These are phyloP conservation scores for Anoura caudifer DNA, from an alignment of 2,113 vertebrate species.

Conservation along the genomic window DNA sequence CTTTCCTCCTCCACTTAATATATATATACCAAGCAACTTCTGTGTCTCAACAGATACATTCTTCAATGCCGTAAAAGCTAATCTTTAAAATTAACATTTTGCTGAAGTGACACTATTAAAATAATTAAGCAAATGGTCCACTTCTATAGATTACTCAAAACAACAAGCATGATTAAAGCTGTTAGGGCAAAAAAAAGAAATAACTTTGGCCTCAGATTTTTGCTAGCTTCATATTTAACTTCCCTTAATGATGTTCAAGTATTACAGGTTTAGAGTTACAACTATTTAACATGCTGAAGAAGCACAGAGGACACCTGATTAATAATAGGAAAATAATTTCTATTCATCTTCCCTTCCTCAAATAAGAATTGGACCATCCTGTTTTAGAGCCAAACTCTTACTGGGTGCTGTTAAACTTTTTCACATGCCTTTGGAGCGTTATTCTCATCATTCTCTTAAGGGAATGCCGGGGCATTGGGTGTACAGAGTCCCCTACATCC, in stretches of 20 bases:
- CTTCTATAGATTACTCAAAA: slow-evolving; percentile 35
- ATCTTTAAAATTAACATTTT: slow-evolving; percentile 34
- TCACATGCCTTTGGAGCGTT: background rate
- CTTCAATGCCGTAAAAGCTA: slow-evolving; percentile 34
- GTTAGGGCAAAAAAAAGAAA: slow-evolving; percentile 26
- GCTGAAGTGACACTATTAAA: slow-evolving; percentile 21
- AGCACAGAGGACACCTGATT: background rate
- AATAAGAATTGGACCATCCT: slow-evolving; percentile 5
- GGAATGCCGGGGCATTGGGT: background rate
- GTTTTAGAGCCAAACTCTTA: background rate
- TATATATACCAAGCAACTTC: background rate
- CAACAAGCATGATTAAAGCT: slow-evolving; percentile 70
- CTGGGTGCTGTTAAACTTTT: background rate
- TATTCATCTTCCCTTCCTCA: background rate
- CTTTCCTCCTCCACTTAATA: background rate
- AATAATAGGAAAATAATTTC: background rate
- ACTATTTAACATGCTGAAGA: background rate
- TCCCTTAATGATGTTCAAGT: slow-evolving; percentile 55
- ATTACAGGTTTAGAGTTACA: slow-evolving; percentile 43
- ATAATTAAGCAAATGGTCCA: slow-evolving; percentile 42
- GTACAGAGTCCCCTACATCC: background rate
- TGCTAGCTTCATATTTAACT: background rate
- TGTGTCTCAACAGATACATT: slow-evolving; percentile 40
- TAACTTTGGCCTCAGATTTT: background rate
- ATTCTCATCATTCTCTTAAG: background rate